Evolutionary conservation across 2,797 vertebrate genomes (phyloP), one percentile per base, ranked within the genome.

Genomic region (Orestias chungarensis): DNA sequence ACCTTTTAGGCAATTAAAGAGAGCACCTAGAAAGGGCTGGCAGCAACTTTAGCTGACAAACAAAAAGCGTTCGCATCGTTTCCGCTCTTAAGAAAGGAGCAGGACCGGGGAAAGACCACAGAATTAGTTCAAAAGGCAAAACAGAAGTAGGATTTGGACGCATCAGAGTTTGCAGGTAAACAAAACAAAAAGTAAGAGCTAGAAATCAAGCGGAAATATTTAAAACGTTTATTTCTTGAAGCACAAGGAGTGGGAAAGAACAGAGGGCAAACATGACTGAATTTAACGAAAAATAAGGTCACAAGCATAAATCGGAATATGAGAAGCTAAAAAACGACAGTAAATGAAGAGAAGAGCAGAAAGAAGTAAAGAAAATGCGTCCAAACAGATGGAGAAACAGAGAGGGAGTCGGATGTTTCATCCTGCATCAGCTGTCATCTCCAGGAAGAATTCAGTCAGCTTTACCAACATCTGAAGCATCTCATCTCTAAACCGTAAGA

Each of bases 71-170:
- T 76, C 1, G 6, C 33, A 69, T 68, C 12, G 43, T 68, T 71
- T 79, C 17, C 44, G 50, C 38, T 82, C 44, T 8, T 29, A 76
- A 79, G 50, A 80, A 77, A 86, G 68, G 79, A 78, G 70, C 31
- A 49, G 70, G 68, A 61, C 70, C 76, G 54, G 31, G 52, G 66
- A 85, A 78, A 47, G 43, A 11, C 71, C 72, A 83, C 43, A 79
- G 74, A 87, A 85, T 88, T 90, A 89, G 83, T 81, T 79, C 44
- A 79, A 78, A 70, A 35, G 47, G 71, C 70, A 55, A 86, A 86
- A 75, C 55, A 68, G 73, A 88, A 85, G 86, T 29, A 62, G 72
- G 70, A 82, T 66, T 69, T 68, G 40, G 7, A 73, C 38, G 55
- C 72, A 70, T 78, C 73, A 43, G 76, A 70, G 73, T 82, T 75